Base-by-base conservation (phyloP, 2,113 vertebrate genomes). In the western clawed frog (Xenopus tropicalis) region DNA sequence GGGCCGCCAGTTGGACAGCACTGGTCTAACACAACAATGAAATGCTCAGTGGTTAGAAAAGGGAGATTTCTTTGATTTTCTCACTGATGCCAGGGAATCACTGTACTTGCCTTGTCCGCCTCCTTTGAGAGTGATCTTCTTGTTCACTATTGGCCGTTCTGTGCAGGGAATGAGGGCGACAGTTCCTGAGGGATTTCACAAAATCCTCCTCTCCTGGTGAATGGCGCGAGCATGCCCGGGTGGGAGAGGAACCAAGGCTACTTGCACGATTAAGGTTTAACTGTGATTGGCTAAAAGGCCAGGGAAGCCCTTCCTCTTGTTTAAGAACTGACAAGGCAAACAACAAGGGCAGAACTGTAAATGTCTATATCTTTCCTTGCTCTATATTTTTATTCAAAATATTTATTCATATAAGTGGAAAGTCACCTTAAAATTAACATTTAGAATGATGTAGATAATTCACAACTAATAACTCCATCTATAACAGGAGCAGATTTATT, bases 251-350 rank as follows among this genome's bases (percentile, higher is more conserved):
- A 29, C 82, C 88, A 64, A 87, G 77, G 69, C 88, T 88, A 79
- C 86, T 85, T 54, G 86, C 86, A 44, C 86, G 86, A 1, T 78
- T 78, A 0, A 85, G 67, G n/a, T 62, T 19, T 1, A 85, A 76
- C 64, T 71, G 84, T 0, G 69, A 58, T 57, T 86, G 83, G 71
- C 86, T 86, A 16, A 96, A 93, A 0, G 94, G 94, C 95, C 94
- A 96, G 0, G 94, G 94, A 12, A 84, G 92, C 37, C 81, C 90
- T 79, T 66, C 83, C 74, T 91, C 92, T 77, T 91, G 90, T 70
- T 88, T 90, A 13, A 95, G 84, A 80, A 83, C 94, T 96, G 77
- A 2, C 69, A 29, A 59, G n/a, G 16, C 22, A 75, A 23, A 42
- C 16, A 21, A 68, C 3, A 44, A 0, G 13, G 12, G n/a, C 54